phyloP scores from a whole-genome alignment of 1,140 invertebrate species.

The Nylanderia fulva region DNA sequence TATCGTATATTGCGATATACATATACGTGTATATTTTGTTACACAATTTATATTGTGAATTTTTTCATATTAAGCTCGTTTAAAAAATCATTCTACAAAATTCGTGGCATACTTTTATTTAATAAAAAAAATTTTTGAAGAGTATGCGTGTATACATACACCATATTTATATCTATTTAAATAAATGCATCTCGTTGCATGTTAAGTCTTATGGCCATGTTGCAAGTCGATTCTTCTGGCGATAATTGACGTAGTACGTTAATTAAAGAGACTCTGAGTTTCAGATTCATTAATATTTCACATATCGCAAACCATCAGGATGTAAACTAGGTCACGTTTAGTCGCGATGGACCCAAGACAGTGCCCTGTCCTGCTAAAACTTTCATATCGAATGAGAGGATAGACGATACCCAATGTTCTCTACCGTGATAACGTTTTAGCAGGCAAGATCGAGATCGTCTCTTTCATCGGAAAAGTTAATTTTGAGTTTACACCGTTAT shows the following conservation, averaged over 20 bases:
- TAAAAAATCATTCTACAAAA: too few relatives aligned
- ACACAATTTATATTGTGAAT: too few relatives aligned
- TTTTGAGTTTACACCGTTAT: constrained; percentile 31
- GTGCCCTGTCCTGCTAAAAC: constrained; percentile 34
- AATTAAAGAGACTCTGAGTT: constrained; percentile 35
- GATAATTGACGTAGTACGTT: constrained; percentile 34
- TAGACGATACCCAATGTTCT: constrained; percentile 37
- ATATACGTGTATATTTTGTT: too few relatives aligned
- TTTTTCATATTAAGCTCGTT: too few relatives aligned
- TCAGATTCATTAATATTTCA: constrained; percentile 48
- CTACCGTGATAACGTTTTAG: constrained; percentile 26
- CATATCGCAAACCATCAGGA: constrained; percentile 6
- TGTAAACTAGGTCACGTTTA: constrained; percentile 42
- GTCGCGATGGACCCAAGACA: constrained; percentile 41
- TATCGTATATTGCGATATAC: not conserved
- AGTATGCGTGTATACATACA: too few relatives aligned
- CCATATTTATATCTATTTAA: too few relatives aligned
- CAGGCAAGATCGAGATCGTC: not conserved
- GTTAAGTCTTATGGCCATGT: not conserved
- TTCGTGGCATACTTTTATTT: too few relatives aligned
- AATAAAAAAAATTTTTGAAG: too few relatives aligned
- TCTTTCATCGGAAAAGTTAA: constrained; percentile 24
- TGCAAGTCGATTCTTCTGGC: not conserved
- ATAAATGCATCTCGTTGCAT: not conserved
- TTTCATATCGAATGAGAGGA: constrained; percentile 18